Conservation (phyloP, 2,888 invertebrate genomes). For the Eulithis prunata region DNA sequence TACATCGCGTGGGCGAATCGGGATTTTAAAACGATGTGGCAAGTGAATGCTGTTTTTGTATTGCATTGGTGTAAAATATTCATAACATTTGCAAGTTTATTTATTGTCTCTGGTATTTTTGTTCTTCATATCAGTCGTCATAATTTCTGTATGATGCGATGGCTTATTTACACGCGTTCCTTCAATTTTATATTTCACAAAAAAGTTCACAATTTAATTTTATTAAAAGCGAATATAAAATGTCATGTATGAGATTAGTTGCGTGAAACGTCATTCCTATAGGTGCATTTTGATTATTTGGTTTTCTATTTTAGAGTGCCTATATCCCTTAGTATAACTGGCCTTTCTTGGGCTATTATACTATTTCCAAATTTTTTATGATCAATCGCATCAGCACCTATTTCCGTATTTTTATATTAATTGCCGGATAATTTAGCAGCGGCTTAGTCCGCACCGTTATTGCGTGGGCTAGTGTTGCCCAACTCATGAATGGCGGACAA, state of each 20-base stretch:
- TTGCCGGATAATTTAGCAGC: slow-evolving; percentile 73
- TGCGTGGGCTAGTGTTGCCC: slow-evolving; percentile 74
- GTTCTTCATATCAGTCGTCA: too few relatives aligned
- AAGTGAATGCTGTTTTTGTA: slow-evolving; percentile 30
- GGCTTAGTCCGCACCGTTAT: slow-evolving; percentile 67
- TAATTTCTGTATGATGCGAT: too few relatives aligned
- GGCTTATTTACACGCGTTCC: too few relatives aligned
- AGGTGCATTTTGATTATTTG: too few relatives aligned
- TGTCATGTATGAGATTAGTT: too few relatives aligned
- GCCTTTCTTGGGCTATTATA: too few relatives aligned
- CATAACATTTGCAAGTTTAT: slow-evolving; percentile 4
- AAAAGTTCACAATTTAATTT: too few relatives aligned
- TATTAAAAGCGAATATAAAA: too few relatives aligned
- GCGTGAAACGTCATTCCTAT: too few relatives aligned
- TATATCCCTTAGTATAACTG: too few relatives aligned
- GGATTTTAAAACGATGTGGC: slow-evolving; percentile 26
- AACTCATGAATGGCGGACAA: slow-evolving; percentile 78
- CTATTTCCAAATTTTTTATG: not conserved
- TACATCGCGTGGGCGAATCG: slow-evolving; percentile 54
- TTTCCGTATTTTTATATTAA: slow-evolving; percentile 70
- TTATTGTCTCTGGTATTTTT: not conserved
- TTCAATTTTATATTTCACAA: too few relatives aligned
- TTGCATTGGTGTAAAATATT: slow-evolving; percentile 13
- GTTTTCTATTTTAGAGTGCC: too few relatives aligned
- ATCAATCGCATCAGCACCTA: slow-evolving; percentile 57